Conservation (phyloP, 1,140 invertebrate species). For the Leptinotarsa lineolata region DNA sequence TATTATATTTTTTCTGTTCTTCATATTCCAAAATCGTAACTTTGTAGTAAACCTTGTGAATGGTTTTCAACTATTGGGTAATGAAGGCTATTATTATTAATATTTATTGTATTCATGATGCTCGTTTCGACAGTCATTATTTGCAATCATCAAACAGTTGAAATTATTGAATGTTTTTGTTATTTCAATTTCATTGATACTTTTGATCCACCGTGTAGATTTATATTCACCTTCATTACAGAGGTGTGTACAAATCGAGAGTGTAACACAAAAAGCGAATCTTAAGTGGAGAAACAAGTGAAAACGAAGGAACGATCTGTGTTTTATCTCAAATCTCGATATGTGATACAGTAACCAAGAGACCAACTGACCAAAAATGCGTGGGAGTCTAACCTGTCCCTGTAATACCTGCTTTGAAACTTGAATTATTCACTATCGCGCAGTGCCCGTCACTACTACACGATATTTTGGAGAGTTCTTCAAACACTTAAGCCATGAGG, state of each 20-base stretch:
- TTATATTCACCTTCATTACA: neutral
- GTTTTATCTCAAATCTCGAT: neutral
- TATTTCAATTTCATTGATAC: neutral
- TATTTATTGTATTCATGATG: no score
- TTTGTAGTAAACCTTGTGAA: no score
- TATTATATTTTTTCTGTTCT: no score
- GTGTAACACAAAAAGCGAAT: neutral
- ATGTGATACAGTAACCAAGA: constrained; percentile 15
- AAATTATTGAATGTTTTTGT: neutral
- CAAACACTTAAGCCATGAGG: neutral
- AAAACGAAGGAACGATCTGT: neutral
- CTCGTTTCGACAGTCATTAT: no score
- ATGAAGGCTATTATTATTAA: no score
- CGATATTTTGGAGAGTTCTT: neutral
- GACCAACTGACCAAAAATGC: constrained; percentile 7
- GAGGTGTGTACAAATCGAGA: neutral
- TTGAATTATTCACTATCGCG: constrained; percentile 8
- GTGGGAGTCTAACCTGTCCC: constrained; percentile 11
- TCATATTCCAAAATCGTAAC: no score
- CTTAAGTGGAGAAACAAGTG: neutral
- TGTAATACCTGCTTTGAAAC: constrained; percentile 6
- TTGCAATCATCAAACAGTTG: no score
- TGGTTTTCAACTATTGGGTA: no score
- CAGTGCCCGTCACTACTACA: neutral
- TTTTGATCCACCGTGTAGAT: neutral